Evolutionary conservation across 1,140 invertebrate species (phyloP).

Genomic region (Euura saliciscinereae): DNA sequence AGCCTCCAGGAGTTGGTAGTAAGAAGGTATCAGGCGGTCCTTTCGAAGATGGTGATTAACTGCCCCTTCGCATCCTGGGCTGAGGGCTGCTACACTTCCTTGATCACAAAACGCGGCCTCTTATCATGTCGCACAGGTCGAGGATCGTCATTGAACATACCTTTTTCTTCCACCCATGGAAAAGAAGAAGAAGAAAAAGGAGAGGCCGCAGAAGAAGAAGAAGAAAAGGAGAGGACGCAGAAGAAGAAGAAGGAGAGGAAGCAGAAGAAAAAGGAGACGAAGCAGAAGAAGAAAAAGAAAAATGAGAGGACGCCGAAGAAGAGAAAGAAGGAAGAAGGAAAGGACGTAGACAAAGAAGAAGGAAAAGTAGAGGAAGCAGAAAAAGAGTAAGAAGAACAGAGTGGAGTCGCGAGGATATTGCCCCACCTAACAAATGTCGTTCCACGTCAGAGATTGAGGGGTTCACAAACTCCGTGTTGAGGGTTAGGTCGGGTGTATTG

Average conservation of each 20-base stretch:
- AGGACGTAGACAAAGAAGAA: background rate
- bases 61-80: background rate
- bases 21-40: background rate
- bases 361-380: background rate
- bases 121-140: background rate
- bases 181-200: background rate
- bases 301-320: background rate
- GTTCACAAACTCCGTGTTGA: background rate
- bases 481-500: background rate
- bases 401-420: background rate
- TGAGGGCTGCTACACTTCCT: too few relatives aligned
- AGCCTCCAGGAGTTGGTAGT: background rate
- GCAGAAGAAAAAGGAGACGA: background rate
- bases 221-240: background rate
- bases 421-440: constrained; percentile 4
- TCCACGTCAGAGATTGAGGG: background rate
- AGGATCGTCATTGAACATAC: background rate
- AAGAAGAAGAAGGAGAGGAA: background rate
- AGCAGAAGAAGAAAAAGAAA: background rate
- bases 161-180: background rate
- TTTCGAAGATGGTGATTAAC: background rate
- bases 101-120: too few relatives aligned
- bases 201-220: background rate
- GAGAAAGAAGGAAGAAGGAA: background rate
- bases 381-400: background rate